A percentile compares a stretch with the other conserved stretches of the same genome.
phyloP scores from a whole-genome alignment of 2,797 vertebrate genomes.

The Miichthys miiuy region DNA sequence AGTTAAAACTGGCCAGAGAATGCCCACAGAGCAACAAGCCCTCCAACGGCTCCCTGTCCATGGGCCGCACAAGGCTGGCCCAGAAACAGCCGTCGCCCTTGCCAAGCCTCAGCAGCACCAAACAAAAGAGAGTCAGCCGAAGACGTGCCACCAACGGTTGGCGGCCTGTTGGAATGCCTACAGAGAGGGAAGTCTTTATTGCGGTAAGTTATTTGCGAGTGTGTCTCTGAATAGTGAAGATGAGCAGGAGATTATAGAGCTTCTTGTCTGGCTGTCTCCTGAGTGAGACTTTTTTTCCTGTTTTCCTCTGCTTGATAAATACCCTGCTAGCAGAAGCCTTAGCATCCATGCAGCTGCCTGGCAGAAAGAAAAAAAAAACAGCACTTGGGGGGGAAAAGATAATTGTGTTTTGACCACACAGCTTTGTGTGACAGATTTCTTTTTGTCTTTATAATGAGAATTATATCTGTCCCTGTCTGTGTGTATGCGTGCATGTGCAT shows the following conservation, averaged over 20 bases:
- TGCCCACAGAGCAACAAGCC: slow-evolving; percentile 92
- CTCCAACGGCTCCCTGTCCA: slow-evolving; percentile 89
- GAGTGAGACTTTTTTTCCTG: slow-evolving; percentile 5
- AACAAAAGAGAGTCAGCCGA: slow-evolving; percentile 90
- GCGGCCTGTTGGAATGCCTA: slow-evolving; percentile 93
- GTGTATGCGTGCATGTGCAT: slow-evolving; percentile 7
- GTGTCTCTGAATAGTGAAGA: slow-evolving; percentile 14
- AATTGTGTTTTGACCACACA: slow-evolving; percentile 63
- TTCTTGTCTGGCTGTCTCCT: background rate
- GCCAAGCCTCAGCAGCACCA: slow-evolving; percentile 85
- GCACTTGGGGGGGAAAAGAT: slow-evolving; percentile 30
- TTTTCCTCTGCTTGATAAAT: slow-evolving; percentile 25
- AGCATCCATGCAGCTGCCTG: slow-evolving; percentile 17
- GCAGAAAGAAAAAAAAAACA: slow-evolving; percentile 4
- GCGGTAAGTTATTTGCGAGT: slow-evolving; percentile 87
- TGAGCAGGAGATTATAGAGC: slow-evolving; percentile 22
- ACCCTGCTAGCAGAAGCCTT: slow-evolving; percentile 3
- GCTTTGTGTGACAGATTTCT: slow-evolving; percentile 54
- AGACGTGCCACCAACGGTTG: slow-evolving; percentile 95
- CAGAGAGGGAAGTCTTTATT: slow-evolving; percentile 95
- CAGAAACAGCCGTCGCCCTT: slow-evolving; percentile 84
- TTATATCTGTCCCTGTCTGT: slow-evolving; percentile 60
- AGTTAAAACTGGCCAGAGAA: slow-evolving; percentile 87
- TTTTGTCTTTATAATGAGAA: slow-evolving; percentile 64
- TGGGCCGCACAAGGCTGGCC: slow-evolving; percentile 84